Evolutionary conservation across 2,888 invertebrate species (phyloP).

Genomic region (Allacma fusca): DNA sequence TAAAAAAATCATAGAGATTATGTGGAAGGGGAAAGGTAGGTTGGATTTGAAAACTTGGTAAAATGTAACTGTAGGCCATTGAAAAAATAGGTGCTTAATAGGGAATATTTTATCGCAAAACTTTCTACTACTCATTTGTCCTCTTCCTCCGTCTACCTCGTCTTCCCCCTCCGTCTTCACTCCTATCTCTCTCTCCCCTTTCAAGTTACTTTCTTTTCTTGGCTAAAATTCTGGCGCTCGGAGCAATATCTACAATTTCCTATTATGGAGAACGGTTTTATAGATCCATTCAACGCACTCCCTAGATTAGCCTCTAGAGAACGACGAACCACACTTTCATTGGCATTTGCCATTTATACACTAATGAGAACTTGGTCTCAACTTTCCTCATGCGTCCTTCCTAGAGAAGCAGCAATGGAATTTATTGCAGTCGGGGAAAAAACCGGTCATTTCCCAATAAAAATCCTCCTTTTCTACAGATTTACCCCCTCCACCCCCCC

Average conservation of each 20-base stretch:
- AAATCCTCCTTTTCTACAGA: too few relatives aligned
- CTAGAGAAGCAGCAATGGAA: too few relatives aligned
- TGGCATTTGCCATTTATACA: constrained; percentile 4
- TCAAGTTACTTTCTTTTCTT: constrained; percentile 14
- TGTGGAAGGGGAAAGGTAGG: too few relatives aligned
- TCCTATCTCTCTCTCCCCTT: not conserved
- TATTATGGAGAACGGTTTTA: constrained; percentile 14
- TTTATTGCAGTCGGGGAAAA: not conserved
- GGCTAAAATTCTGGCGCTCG: constrained; percentile 14
- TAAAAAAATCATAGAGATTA: too few relatives aligned
- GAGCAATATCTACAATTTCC: constrained; percentile 22
- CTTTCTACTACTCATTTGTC: constrained; percentile 15
- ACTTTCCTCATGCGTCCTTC: not conserved
- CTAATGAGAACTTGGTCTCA: constrained; percentile 18
- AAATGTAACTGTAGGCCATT: constrained; percentile 6
- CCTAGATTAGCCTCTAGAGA: constrained; percentile 25
- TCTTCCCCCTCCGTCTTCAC: not conserved
- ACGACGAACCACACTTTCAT: not conserved
- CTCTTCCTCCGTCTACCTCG: constrained; percentile 13
- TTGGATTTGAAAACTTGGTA: constrained; percentile 11
- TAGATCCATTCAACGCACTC: constrained; percentile 20
- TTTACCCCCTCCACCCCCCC: too few relatives aligned
- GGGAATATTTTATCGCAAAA: constrained; percentile 15
- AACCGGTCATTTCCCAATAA: not conserved
- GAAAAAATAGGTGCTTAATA: constrained; percentile 22